Base-by-base conservation (phyloP, 2,797 vertebrate species). In the Dryobates pubescens region DNA sequence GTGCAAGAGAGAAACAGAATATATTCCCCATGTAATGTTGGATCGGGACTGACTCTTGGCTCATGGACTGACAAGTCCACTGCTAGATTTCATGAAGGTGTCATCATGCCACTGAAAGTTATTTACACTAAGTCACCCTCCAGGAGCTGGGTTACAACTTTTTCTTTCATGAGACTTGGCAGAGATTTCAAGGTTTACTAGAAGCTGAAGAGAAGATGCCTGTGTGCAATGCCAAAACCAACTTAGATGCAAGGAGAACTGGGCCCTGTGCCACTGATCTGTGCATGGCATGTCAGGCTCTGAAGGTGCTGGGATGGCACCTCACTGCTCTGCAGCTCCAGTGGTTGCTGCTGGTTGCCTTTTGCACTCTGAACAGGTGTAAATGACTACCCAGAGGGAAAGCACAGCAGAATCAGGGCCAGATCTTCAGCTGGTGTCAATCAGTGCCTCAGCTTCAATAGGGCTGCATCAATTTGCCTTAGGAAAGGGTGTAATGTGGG, bases 401-500 rank as follows among this genome's bases (percentile, higher is more conserved):
- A 83, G 62, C 82, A 43, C 0, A 0, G 80, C 82, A 91, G 87
- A 94, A 86, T 88, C 57, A 0, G 74, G 87, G 95, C 94, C 89
- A 93, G 93, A 94, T 94, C 94, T 93, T 83, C 73, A 89, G 82
- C 59, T 92, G 24, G 82, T 90, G 92, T 95, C 96, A 93, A 69
- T 93, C 93, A 95, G 76, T 94, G 84, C 82, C 90, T 93, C 38
- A 0, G 84, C 82, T 93, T 95, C 93, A 93, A 90, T 92, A 70
- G 76, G 87, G 16, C 93, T 85, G 79, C 94, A 93, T 94, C 86
- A 83, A 9, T 94, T 96, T 51, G 96, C 93, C 92, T 95, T 94
- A 95, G 96, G 93, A 96, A 73, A 96, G 94, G 96, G 93, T 81
- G 92, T 94, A 94, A 95, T 93, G 92, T 96, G 93, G 88, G 92